phyloP scores from a whole-genome alignment of 2,888 invertebrate species.

The Spodoptera littoralis region DNA sequence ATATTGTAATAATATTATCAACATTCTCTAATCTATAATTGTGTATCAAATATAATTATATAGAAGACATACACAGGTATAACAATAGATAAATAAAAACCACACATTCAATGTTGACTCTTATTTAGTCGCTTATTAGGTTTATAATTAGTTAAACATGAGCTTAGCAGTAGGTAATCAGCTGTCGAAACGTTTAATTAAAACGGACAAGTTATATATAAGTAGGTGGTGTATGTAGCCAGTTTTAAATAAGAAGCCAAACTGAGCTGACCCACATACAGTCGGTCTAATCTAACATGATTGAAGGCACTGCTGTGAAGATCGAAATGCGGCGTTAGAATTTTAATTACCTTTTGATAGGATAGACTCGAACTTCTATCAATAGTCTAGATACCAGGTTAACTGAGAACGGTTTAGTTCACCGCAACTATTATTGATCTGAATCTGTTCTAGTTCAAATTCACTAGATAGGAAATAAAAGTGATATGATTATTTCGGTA shows the following conservation, averaged over 20 bases:
- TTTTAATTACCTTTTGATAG: slow-evolving; percentile 74
- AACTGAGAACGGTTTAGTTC: slow-evolving; percentile 5
- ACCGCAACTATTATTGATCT: too few species aligned
- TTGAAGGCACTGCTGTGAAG: slow-evolving; percentile 68
- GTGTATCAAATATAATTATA: slow-evolving; percentile 2
- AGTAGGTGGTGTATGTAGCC: slow-evolving; percentile 29
- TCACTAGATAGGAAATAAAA: too few species aligned
- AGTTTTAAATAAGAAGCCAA: slow-evolving; percentile 69
- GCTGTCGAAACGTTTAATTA: slow-evolving; percentile 29
- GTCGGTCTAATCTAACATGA: slow-evolving; percentile 72
- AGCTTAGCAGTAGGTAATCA: slow-evolving; percentile 10
- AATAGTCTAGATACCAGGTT: slow-evolving; percentile 38
- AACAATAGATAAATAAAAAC: slow-evolving; percentile 2
- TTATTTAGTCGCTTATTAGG: slow-evolving; percentile 29
- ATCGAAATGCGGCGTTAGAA: slow-evolving; percentile 75
- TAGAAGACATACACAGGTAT: neutral
- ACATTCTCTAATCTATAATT: slow-evolving; percentile 21
- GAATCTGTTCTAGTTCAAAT: too few species aligned
- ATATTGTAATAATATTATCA: slow-evolving; percentile 17
- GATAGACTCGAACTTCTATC: slow-evolving; percentile 50
- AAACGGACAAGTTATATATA: slow-evolving; percentile 24
- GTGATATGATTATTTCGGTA: too few species aligned
- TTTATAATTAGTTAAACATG: slow-evolving; percentile 22
- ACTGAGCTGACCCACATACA: slow-evolving; percentile 75
- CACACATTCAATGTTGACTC: slow-evolving; percentile 13